phyloP scores from a whole-genome alignment of 1,140 invertebrate genomes.

The Musca vetustissima region DNA sequence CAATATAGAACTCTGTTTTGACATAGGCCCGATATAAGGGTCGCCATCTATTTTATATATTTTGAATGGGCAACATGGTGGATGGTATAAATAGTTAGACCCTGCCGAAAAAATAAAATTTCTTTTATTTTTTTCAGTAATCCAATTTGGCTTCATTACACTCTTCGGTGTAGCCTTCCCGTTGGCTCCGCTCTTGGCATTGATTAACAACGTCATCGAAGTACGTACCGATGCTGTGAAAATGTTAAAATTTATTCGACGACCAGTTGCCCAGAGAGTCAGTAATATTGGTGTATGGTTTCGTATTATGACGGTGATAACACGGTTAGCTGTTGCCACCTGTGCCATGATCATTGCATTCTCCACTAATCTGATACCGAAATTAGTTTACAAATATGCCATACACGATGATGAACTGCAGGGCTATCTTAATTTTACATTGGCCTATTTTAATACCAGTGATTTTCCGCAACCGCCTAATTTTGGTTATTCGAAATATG shows the following conservation, averaged over 20 bases:
- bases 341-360: slow-evolving; percentile 86
- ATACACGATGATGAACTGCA: slow-evolving; percentile 60
- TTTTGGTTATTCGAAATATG: slow-evolving; percentile 51
- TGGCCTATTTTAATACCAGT: slow-evolving; percentile 64
- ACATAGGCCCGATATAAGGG: too few species aligned
- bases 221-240: slow-evolving; percentile 82
- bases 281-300: slow-evolving; percentile 81
- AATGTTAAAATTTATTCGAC: slow-evolving; percentile 72
- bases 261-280: slow-evolving; percentile 73
- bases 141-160: slow-evolving; percentile 88
- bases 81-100: too few species aligned
- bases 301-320: slow-evolving; percentile 68
- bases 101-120: neutral
- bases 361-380: slow-evolving; percentile 80
- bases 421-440: slow-evolving; percentile 76
- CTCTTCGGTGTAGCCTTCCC: slow-evolving; percentile 85
- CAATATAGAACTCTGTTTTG: too few species aligned
- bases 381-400: slow-evolving; percentile 69
- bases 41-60: too few species aligned
- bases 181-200: slow-evolving; percentile 77
- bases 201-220: slow-evolving; percentile 82
- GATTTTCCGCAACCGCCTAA: slow-evolving; percentile 62
- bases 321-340: slow-evolving; percentile 75
- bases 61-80: too few species aligned
- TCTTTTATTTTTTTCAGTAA: slow-evolving; percentile 58